Conservation (phyloP, 2,113 vertebrate genomes). For the Chitala chitala region DNA sequence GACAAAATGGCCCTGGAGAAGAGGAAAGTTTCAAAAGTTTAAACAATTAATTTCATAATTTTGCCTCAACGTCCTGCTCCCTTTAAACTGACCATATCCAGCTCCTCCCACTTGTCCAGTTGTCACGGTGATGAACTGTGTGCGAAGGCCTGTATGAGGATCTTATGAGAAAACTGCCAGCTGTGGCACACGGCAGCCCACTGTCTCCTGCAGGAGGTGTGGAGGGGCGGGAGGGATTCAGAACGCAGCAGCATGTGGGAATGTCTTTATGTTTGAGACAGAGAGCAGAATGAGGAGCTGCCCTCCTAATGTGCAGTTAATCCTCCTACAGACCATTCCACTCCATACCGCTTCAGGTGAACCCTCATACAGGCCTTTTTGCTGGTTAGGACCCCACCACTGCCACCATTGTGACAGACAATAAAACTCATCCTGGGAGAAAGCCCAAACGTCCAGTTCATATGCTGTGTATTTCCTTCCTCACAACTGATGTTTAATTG, state of each 20-base stretch:
- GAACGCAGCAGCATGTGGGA: slow-evolving; percentile 40
- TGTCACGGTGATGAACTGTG: slow-evolving; percentile 44
- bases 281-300: neutral
- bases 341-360: too few relatives aligned
- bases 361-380: too few relatives aligned
- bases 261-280: slow-evolving; percentile 46
- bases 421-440: too few relatives aligned
- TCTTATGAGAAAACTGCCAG: slow-evolving; percentile 57
- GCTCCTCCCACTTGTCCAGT: slow-evolving; percentile 43
- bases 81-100: too few relatives aligned
- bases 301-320: slow-evolving; percentile 4
- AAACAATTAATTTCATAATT: slow-evolving; percentile 44
- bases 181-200: slow-evolving; percentile 55
- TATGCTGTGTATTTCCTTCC: too few relatives aligned
- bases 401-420: too few relatives aligned
- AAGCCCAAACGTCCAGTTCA: too few relatives aligned
- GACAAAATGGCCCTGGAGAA: slow-evolving; percentile 19
- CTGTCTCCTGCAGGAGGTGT: slow-evolving; percentile 42
- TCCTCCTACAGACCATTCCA: neutral
- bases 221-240: slow-evolving; percentile 44
- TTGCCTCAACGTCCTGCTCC: too few relatives aligned
- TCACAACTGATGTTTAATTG: too few relatives aligned
- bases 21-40: slow-evolving; percentile 32
- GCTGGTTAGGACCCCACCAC: too few relatives aligned
- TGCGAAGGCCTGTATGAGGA: neutral